Evolutionary conservation across 2,797 vertebrate species (phyloP).

Genomic region (Pyrocephalus nanus): DNA sequence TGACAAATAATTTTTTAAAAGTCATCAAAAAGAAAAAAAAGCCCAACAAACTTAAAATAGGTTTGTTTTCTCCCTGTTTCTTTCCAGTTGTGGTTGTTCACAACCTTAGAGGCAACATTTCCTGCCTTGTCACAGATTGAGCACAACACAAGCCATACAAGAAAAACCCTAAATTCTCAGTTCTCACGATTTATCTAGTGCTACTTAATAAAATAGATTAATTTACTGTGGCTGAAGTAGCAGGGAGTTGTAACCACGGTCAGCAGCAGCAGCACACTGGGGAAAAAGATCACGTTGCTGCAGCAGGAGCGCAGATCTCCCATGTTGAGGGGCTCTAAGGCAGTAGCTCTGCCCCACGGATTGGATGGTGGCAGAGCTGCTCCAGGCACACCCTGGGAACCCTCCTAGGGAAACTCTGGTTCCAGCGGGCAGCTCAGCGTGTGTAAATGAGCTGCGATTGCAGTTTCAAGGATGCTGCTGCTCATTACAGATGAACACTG

Average conservation of each 20-base stretch:
- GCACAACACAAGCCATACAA: background rate
- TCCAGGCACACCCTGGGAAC: background rate
- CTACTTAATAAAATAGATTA: background rate
- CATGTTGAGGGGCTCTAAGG: background rate
- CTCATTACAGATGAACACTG: background rate
- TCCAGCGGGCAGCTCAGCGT: rapidly evolving
- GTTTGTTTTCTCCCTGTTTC: background rate
- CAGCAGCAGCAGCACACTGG: background rate
- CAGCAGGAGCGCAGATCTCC: background rate
- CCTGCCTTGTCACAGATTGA: background rate
- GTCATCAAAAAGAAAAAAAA: background rate
- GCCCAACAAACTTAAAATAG: background rate
- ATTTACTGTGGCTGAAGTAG: background rate
- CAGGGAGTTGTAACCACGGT: background rate
- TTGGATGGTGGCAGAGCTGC: background rate
- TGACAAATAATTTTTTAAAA: background rate
- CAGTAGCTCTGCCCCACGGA: background rate
- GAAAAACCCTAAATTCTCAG: background rate
- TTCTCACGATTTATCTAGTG: background rate
- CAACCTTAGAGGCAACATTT: background rate
- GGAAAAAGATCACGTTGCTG: background rate
- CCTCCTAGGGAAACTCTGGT: background rate
- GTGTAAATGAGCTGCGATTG: background rate
- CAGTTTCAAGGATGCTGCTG: background rate
- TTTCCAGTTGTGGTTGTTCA: background rate